Evolutionary conservation across 2,888 invertebrate species (phyloP), one percentile per base, ranked within the genome.

Genomic region (Cryptops parisi): DNA sequence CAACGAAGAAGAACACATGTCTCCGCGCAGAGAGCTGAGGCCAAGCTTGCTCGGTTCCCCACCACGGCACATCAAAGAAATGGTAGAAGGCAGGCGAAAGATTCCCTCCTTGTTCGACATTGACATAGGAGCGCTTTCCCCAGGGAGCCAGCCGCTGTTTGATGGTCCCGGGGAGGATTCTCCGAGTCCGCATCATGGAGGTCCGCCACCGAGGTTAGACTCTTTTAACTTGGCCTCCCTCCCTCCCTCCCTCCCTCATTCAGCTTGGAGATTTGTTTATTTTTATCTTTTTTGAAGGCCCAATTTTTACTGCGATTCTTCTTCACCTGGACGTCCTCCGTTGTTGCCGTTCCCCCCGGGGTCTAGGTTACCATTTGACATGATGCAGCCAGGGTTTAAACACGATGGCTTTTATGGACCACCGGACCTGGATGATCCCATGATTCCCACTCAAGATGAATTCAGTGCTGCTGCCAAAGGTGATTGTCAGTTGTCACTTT

Each of bases 31-130:
- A 43, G 23, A 24, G 17, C 27, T 38, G n/a, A 53, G 61, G 6
- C 57, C 57, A 5, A 60, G 61, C 43, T 51, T 61, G 33, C 45
- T 60, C 58, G 67, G 67, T n/a, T 65, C 66, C 2, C 65, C 66
- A 17, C 66, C 66, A 3, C 52, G 62, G 5, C 63, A 64, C 46
- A 57, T 64, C 15, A 60, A 60, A 48, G 62, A 61, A 50, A 61
- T 61, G 2, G 60, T 60, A 39, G 61, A 60, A 24, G 19, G 44
- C 22, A 23, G 25, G 4, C 33, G 45, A 47, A 53, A 50, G 38
- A 56, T 56, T 47, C 59, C 61, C 24, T 59, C 60, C 9, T 49
- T 49, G 19, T 58, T 61, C 19, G 57, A 50, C 22, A 50, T 59
- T 5, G 47, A 49, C n/a, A 55, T 58, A 15, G 53, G 54, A 25